These are phyloP conservation scores for Melanotaenia parkinsoni DNA, from an alignment of 2,797 vertebrate species.

Conservation along the genomic window DNA sequence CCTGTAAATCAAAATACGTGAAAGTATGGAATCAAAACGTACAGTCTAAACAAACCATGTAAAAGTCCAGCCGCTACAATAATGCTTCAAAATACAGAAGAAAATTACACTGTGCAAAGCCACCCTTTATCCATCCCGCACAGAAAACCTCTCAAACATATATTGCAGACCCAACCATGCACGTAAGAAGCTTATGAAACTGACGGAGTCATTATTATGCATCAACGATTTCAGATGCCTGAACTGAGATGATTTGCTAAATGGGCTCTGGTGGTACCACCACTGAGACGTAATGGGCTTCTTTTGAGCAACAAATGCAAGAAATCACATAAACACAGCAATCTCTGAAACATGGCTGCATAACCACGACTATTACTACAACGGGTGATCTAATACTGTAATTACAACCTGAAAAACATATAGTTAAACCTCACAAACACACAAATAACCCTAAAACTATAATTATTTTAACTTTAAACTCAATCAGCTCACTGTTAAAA, in stretches of 20 bases:
- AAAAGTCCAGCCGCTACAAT: too few species aligned
- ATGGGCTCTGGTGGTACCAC: background rate
- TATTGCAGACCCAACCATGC: conserved; percentile 27
- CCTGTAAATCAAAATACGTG: too few species aligned
- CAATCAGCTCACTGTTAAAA: background rate
- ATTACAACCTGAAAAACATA: background rate
- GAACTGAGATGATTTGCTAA: conserved; percentile 8
- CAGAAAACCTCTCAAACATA: conserved; percentile 12
- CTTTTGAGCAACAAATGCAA: background rate
- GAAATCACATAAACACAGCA: background rate
- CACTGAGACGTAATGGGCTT: background rate
- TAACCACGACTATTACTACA: too few species aligned
- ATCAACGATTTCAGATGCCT: conserved; percentile 5
- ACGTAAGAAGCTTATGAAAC: conserved; percentile 40
- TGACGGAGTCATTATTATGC: conserved; percentile 4
- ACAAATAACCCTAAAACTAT: background rate
- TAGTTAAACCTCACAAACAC: background rate
- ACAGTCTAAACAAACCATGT: too few species aligned
- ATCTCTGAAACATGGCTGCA: background rate
- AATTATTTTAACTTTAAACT: background rate
- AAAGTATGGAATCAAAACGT: too few species aligned
- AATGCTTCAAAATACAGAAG: background rate
- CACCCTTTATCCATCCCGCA: background rate
- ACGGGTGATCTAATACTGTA: background rate
- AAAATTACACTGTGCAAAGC: background rate